Base-by-base conservation (phyloP, 2,797 vertebrate genomes). In the Pseudochirops corinnae region DNA sequence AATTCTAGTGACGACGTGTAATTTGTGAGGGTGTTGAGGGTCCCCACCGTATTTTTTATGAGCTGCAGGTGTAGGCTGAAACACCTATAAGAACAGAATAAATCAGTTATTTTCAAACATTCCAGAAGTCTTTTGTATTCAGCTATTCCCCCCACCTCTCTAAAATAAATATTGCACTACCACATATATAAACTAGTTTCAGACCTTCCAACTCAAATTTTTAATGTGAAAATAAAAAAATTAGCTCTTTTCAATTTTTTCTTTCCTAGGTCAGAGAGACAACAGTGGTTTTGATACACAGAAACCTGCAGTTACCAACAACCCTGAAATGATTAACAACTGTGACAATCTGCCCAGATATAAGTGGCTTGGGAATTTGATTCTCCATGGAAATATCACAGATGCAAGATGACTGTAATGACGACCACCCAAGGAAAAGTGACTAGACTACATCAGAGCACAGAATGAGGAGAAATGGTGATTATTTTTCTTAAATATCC, bases 31-130 rank as follows among this genome's bases (percentile, higher is more conserved):
- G 50, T 99, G 98, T 46, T 99, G 98, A 90, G 99, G 99, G 98
- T 99, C 98, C 1, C 99, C 99, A 26, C 99, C 99, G 31, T 99
- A 99, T 95, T 99, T 99, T 56, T 99, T 99, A 96, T 99, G 99
- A 96, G 99, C 99, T 98, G 98, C 99, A 93, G 99, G 99, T 92
- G 92, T 98, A 6, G 99, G 99, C 21, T 98, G 99, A 98, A 99
- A 99, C n/a, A 99, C 96, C 99, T 99, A 3, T 97, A 5, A 97
- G 92, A n/a, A 90, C 56, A 96, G 62, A 97, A 94, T 62, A 96
- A 96, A 93, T 0, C 3, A 21, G 82, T 92, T 57, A 93, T 52
- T 94, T 95, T 93, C 74, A 95, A 46, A 67, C 56, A 46, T 92
- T 93, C 90, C 1, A 33, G 28, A 96, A 18, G 92, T 57, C 56